Conservation (phyloP, 2,888 invertebrate species). For the Cremastinae sp. region DNA sequence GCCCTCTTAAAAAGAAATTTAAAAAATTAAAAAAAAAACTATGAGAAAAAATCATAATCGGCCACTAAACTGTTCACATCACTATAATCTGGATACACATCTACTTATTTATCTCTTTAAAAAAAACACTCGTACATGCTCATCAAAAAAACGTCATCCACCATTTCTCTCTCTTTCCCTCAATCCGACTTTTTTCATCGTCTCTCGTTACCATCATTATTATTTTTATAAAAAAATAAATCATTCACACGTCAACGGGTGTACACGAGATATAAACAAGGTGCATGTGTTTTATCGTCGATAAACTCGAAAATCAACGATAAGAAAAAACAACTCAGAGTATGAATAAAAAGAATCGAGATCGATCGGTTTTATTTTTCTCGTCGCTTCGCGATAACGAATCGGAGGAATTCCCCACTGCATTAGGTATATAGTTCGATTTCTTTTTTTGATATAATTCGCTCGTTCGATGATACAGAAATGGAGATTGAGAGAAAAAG, state of each 20-base stretch:
- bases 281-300: too few species aligned
- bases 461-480: too few species aligned
- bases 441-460: too few species aligned
- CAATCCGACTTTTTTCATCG: conserved; percentile 6
- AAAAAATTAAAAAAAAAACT: conserved; percentile 13
- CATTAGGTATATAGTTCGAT: too few species aligned
- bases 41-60: conserved; percentile 38
- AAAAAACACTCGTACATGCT: conserved; percentile 22
- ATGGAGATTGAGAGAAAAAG: too few species aligned
- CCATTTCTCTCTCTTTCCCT: conserved; percentile 15
- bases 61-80: conserved; percentile 69
- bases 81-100: conserved; percentile 56
- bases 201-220: conserved; percentile 33
- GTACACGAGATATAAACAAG: too few species aligned
- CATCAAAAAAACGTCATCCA: conserved; percentile 14
- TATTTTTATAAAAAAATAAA: background rate
- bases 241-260: too few species aligned
- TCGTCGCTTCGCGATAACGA: background rate
- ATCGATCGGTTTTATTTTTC: conserved; percentile 20
- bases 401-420: too few species aligned
- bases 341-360: conserved; percentile 13
- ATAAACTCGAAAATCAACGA: background rate
- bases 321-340: too few species aligned
- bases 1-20: conserved; percentile 60
- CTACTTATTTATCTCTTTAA: conserved; percentile 16